These are phyloP conservation scores for Branchellion lobata DNA, from an alignment of 2,888 invertebrate species.

Conservation along the genomic window DNA sequence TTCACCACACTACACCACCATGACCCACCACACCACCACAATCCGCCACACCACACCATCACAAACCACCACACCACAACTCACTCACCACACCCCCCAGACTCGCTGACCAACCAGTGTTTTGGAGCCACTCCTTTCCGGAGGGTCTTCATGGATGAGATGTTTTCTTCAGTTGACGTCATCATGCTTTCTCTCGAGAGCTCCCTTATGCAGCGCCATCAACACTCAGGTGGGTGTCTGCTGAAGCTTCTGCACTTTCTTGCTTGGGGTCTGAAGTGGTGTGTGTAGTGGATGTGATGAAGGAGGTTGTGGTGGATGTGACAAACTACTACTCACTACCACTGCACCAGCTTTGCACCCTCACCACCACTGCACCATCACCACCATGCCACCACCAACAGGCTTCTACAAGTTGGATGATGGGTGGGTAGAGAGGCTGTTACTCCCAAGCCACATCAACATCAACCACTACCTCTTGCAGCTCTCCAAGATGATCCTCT, in stretches of 20 bases:
- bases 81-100: background rate
- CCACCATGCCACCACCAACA: too few relatives aligned
- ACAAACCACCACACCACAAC: too few relatives aligned
- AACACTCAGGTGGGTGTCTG: too few relatives aligned
- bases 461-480: background rate
- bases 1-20: too few relatives aligned
- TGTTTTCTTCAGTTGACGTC: conserved; percentile 12
- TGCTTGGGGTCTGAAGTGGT: background rate
- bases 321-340: background rate
- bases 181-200: conserved; percentile 26
- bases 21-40: too few relatives aligned
- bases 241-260: too few relatives aligned
- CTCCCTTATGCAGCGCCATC: background rate
- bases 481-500: background rate
- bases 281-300: background rate
- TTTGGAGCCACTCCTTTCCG: conserved; percentile 24
- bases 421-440: background rate
- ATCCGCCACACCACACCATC: background rate
- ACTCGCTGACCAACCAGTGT: conserved; percentile 26
- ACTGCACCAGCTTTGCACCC: too few relatives aligned
- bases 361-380: too few relatives aligned
- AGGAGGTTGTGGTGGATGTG: background rate
- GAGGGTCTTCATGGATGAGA: conserved; percentile 31
- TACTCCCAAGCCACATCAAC: background rate
- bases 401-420: conserved; percentile 5